phyloP scores from a whole-genome alignment of 2,888 invertebrate species.

The Apotomis betuletana region DNA sequence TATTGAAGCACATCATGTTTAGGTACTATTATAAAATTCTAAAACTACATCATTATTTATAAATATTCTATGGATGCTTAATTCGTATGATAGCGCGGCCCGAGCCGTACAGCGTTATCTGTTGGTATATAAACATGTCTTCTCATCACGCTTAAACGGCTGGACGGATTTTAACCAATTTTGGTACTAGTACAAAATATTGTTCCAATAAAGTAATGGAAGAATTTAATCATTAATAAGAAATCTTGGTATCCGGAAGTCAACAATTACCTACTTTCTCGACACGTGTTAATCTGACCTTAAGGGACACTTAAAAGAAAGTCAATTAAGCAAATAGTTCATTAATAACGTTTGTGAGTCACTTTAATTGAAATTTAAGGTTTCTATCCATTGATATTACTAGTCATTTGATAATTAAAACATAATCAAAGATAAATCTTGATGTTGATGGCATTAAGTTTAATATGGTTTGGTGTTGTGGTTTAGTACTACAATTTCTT shows the following conservation, averaged over 20 bases:
- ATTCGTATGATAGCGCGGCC: no score
- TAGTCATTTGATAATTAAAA: not conserved
- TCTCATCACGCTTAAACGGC: no score
- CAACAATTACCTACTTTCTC: constrained; percentile 14
- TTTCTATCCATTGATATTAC: constrained; percentile 3
- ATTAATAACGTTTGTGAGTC: constrained; percentile 23
- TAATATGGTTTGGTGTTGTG: not conserved
- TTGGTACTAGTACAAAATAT: no score
- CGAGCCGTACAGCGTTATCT: no score
- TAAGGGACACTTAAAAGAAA: not conserved
- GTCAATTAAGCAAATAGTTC: constrained; percentile 17
- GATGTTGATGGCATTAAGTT: not conserved
- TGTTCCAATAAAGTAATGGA: no score
- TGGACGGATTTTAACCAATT: no score
- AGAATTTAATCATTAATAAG: no score
- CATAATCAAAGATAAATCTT: not conserved
- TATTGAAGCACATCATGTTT: no score
- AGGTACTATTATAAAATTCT: no score
- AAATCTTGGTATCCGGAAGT: constrained; percentile 1
- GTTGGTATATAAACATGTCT: no score
- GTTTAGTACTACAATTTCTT: not conserved
- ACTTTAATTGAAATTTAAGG: constrained; percentile 19
- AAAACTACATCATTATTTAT: no score
- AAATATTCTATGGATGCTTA: no score
- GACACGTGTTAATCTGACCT: constrained; percentile 24